phyloP scores from a whole-genome alignment of 2,888 invertebrate genomes.

The Nomada ferruginata region DNA sequence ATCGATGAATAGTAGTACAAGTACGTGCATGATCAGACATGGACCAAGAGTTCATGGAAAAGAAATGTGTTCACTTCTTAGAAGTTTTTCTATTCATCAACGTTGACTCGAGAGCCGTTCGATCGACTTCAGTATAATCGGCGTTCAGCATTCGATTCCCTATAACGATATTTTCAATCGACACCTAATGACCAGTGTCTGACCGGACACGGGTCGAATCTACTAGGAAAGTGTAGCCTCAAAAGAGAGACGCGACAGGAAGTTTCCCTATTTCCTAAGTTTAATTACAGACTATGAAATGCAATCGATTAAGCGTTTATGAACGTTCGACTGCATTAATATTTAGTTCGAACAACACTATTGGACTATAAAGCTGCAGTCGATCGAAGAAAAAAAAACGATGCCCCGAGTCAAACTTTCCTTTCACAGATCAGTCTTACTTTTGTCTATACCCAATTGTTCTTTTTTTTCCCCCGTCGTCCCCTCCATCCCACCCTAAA shows the following conservation, averaged over 20 bases:
- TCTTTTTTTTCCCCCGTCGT: not conserved
- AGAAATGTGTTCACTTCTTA: constrained; percentile 40
- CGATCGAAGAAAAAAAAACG: constrained; percentile 33
- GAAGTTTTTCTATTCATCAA: constrained; percentile 44
- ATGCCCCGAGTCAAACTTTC: constrained; percentile 34
- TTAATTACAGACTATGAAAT: not conserved
- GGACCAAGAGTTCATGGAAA: constrained; percentile 38
- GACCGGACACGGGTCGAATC: not conserved
- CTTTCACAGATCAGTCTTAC: constrained; percentile 42
- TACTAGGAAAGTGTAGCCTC: not conserved
- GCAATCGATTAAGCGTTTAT: not conserved
- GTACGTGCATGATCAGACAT: constrained; percentile 37
- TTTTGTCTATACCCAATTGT: constrained; percentile 20
- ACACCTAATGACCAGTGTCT: not conserved
- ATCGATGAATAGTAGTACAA: constrained; percentile 39
- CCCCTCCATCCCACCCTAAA: constrained; percentile 30
- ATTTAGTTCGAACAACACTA: not conserved
- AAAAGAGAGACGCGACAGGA: not conserved
- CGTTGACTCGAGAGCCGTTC: constrained; percentile 21
- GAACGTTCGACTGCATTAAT: not conserved
- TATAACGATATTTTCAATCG: not conserved
- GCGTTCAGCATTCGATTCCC: not conserved
- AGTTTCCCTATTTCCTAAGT: not conserved
- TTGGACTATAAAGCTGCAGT: not conserved
- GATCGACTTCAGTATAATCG: constrained; percentile 10